Percentiles rank a stretch among this genome's conserved stretches.
Conservation (phyloP, 2,888 invertebrate species). For the Pollenia griseotomentosa region DNA sequence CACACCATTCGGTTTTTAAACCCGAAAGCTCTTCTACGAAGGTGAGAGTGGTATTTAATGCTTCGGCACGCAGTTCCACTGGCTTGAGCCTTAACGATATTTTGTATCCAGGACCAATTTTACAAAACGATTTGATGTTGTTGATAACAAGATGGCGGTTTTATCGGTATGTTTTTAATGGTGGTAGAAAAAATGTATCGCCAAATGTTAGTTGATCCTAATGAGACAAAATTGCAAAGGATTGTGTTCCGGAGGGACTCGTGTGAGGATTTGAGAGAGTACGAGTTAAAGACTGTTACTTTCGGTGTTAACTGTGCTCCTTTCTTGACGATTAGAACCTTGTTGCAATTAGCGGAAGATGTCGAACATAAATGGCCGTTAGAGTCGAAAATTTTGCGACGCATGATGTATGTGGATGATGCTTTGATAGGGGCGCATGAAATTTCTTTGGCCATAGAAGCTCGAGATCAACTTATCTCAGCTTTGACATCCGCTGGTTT, state of each 20-base stretch:
- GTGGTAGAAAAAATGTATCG: slow-evolving; percentile 74
- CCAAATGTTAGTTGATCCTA: slow-evolving; percentile 59
- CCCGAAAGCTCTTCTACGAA: neutral
- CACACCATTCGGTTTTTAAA: neutral
- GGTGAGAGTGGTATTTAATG: neutral
- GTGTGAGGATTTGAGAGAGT: slow-evolving; percentile 20
- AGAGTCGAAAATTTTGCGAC: slow-evolving; percentile 39
- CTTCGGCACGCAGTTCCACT: neutral
- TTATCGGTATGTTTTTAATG: slow-evolving; percentile 56
- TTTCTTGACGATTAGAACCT: slow-evolving; percentile 4
- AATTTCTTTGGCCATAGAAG: slow-evolving; percentile 28
- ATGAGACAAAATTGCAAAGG: slow-evolving; percentile 64
- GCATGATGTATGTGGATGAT: slow-evolving; percentile 59
- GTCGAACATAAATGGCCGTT: slow-evolving; percentile 41
- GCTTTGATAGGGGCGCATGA: slow-evolving; percentile 58
- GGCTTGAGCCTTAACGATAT: neutral
- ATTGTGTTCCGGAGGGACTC: slow-evolving; percentile 58
- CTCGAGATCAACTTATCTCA: slow-evolving; percentile 33
- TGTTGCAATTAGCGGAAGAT: slow-evolving; percentile 53
- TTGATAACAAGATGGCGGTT: no score
- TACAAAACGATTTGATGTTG: neutral
- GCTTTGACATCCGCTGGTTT: slow-evolving; percentile 37
- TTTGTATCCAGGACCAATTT: neutral
- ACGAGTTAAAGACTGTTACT: slow-evolving; percentile 40
- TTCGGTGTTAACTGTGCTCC: slow-evolving; percentile 16